Base-by-base conservation (phyloP, 2,797 vertebrate genomes). In the Uromys caudimaculatus region DNA sequence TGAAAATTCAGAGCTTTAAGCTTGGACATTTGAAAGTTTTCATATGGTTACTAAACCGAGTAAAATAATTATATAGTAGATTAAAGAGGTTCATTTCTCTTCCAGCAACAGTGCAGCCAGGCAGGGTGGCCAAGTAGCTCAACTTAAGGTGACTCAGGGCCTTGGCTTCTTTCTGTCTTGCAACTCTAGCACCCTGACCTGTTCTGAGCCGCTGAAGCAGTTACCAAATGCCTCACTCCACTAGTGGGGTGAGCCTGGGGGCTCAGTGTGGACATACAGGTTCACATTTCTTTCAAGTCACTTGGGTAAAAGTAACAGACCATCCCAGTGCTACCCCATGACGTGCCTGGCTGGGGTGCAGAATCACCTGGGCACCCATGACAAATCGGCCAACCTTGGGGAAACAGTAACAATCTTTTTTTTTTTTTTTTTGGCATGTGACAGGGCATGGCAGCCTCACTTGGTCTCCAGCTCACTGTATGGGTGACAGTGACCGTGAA, bases 1-100 rank as follows among this genome's bases (percentile, higher is more conserved):
- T 67, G 58, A 94, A 93, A 91, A 92, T 24, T 88, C 73, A 89
- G 58, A 94, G 44, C 87, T 82, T 38, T 89, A 58, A 89, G n/a
- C 54, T 67, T 64, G 75, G 54, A 38, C 56, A 44, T 82, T n/a
- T 93, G 76, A 79, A 76, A 54, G 14, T 86, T 82, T 78, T 50
- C 79, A 58, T 38, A 56, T 88, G 52, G 89, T 50, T 76, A 24
- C n/a, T 44, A 62, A 35, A 79, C 32, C 52, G 76, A 82, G 67
- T 89, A 10, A 75, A 96, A 87, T 78, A 41, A 38, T 41, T 27
- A 82, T 6, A 56, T 1, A 78, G 69, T 82, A 44, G n/a, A 24
- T 73, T 91, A 38, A 58, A 56, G 75, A 87, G 85, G 81, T 56
- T 93, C n/a, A 17, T 54, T 85, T 94, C n/a, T 69, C 56, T 85